These are phyloP conservation scores for Timema podura DNA, from an alignment of 2,888 invertebrate genomes.

Conservation along the genomic window DNA sequence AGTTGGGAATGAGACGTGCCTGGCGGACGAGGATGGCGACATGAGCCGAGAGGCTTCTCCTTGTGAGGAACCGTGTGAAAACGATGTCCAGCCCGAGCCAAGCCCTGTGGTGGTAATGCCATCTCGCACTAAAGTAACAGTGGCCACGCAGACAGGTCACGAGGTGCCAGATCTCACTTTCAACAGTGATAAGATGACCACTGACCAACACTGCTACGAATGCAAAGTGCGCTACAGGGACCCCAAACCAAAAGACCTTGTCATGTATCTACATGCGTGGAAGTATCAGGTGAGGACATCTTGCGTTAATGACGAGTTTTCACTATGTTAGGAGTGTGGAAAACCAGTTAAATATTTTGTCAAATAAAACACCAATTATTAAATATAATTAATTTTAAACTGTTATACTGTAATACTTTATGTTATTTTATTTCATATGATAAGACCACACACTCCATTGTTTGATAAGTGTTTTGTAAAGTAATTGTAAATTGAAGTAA, in stretches of 20 bases:
- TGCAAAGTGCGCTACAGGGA: slow-evolving; percentile 90
- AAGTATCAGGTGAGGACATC: slow-evolving; percentile 68
- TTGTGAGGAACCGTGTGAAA: slow-evolving; percentile 54
- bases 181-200: slow-evolving; percentile 66
- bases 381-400: background rate
- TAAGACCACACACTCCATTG: too few species aligned
- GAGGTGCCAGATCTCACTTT: slow-evolving; percentile 65
- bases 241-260: slow-evolving; percentile 84
- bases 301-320: too few species aligned
- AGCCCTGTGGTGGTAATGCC: slow-evolving; percentile 34
- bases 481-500: too few species aligned
- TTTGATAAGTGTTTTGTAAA: too few species aligned
- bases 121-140: slow-evolving; percentile 61
- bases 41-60: slow-evolving; percentile 62
- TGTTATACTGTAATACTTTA: slow-evolving; percentile 3
- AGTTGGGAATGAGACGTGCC: slow-evolving; percentile 20
- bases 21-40: slow-evolving; percentile 28
- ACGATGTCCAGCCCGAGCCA: background rate
- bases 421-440: too few species aligned
- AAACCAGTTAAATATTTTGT: background rate
- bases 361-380: background rate
- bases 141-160: slow-evolving; percentile 82
- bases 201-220: slow-evolving; percentile 87
- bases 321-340: background rate
- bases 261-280: slow-evolving; percentile 96